Conservation (phyloP, 2,113 vertebrate genomes). For the Chionomys nivalis region DNA sequence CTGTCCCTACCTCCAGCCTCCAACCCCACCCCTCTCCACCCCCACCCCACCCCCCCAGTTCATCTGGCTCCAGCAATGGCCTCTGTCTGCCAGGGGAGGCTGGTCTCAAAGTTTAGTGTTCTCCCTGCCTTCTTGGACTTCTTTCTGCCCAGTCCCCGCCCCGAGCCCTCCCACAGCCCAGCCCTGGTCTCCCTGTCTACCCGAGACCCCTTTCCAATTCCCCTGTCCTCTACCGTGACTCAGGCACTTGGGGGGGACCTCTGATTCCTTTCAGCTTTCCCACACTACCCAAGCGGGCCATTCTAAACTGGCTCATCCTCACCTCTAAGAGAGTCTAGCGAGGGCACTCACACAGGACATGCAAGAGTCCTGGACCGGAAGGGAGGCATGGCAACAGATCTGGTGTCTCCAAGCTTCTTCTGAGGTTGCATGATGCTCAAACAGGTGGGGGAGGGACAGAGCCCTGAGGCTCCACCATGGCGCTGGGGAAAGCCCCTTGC, state of each 20-base stretch:
- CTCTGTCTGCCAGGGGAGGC: accelerated
- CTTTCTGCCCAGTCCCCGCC: background rate
- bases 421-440: background rate
- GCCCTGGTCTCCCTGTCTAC: background rate
- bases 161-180: background rate
- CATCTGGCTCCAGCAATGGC: background rate
- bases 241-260: background rate
- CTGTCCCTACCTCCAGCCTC: accelerated
- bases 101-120: accelerated
- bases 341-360: background rate
- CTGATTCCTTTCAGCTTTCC: background rate
- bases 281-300: accelerated
- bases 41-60: no score
- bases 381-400: background rate
- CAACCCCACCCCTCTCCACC: no score
- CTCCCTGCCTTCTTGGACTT: accelerated
- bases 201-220: background rate
- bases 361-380: no score
- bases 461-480: background rate
- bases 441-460: background rate
- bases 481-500: background rate
- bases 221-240: background rate
- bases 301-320: background rate
- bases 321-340: accelerated
- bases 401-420: background rate